Evolutionary conservation across 2,888 invertebrate species (phyloP), one percentile per base, ranked within the genome.

Genomic region (Stenchaetothrips biformis): DNA sequence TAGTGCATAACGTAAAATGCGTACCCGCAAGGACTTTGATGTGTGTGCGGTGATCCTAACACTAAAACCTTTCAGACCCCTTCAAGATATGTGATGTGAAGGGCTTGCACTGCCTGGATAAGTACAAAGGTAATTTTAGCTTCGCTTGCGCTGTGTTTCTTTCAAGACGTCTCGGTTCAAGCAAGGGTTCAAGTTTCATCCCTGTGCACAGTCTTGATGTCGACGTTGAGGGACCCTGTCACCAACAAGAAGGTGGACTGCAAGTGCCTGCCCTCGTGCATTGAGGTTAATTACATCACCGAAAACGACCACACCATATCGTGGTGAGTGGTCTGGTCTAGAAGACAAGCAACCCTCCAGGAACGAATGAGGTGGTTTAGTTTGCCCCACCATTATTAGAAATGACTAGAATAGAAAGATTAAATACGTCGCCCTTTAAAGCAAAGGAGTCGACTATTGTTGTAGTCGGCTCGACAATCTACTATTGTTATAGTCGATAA

Each of bases 261-360:
- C 84, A 89, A 89, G 53, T 93, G 93, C 84, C 86, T 90, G 80
- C 89, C 92, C 16, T 90, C 92, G 82, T 93, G 93, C 83, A 91
- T 93, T 83, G 92, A 93, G 83, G 91, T 92, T 0, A 92, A 91
- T 84, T 93, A 92, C 83, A 89, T 91, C 13, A 87, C 92, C 16
- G 92, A 92, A 81, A 85, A 86, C 37, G 83, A 85, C 67, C 87
- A 87, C 78, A 85, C 86, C 1, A 85, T 87, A 82, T 89, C 18
- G 88, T 89, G 85, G 91, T 91, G 86, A 87, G 89, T 88, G 37
- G 37, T 49, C 78, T 78, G 59, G 77, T 59, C 49, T 7, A 48
- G 37, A 67, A 9, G 48, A 37, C 74, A 8, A 2, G 9, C 49
- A 47, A 7, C 6, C 49, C 13, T 21, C 4, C 37, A 4, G 37